Conservation (phyloP, 2,888 invertebrate species). For the Dicyrtoma fusca region DNA sequence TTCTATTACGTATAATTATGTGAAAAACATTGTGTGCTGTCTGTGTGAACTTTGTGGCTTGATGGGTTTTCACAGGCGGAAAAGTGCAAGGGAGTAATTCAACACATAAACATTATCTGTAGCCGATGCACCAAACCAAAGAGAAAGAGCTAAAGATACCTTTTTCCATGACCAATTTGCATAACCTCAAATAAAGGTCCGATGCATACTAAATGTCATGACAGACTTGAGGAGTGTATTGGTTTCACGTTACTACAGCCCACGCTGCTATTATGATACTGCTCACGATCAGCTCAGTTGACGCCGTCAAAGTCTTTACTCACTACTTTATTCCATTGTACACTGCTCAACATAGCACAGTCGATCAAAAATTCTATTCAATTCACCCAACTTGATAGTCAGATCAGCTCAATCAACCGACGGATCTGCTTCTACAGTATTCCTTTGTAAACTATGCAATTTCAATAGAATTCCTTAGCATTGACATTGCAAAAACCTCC, state of each 20-base stretch:
- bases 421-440: no score
- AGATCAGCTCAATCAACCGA: no score
- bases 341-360: no score
- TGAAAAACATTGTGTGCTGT: not conserved
- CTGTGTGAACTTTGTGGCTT: constrained; percentile 43
- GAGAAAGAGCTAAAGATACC: constrained; percentile 24
- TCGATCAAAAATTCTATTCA: no score
- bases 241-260: not conserved
- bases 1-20: not conserved
- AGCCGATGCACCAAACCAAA: constrained; percentile 17
- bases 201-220: no score
- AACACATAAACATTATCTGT: not conserved
- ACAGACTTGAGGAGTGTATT: not conserved
- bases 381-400: no score
- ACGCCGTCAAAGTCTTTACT: no score
- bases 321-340: no score
- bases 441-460: no score
- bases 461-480: no score
- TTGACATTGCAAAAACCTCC: no score
- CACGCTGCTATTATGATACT: not conserved
- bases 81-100: not conserved
- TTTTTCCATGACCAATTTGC: constrained; percentile 44
- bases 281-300: no score
- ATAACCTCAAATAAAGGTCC: constrained; percentile 22
- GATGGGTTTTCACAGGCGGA: constrained; percentile 6